A percentile compares a stretch with the other conserved stretches of the same genome.
phyloP scores from a whole-genome alignment of 2,888 invertebrate genomes.

The Coelinius sp. region DNA sequence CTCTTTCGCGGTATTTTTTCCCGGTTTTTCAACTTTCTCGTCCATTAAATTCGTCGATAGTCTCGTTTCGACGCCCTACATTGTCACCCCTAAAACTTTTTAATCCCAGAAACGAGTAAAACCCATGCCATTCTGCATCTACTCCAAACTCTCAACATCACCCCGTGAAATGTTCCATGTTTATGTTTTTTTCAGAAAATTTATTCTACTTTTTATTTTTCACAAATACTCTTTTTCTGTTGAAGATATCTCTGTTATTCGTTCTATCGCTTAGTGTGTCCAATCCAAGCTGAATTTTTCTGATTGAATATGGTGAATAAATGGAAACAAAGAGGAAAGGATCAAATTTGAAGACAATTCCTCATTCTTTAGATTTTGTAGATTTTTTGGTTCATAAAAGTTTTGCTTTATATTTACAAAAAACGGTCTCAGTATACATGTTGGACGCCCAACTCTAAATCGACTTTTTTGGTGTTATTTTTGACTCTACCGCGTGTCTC shows the following conservation, averaged over 20 bases:
- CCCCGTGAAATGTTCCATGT: not conserved
- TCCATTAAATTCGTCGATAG: conserved; percentile 17
- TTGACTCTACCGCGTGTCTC: too few species aligned
- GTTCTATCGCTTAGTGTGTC: not conserved
- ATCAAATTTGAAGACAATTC: not conserved
- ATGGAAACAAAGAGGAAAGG: not conserved
- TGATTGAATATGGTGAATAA: not conserved
- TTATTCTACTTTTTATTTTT: not conserved
- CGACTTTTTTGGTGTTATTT: too few species aligned
- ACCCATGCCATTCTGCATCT: conserved; percentile 6
- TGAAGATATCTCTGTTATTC: not conserved
- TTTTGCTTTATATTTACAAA: not conserved
- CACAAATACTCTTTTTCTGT: not conserved
- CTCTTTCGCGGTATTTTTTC: conserved; percentile 11
- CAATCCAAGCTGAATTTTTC: not conserved
- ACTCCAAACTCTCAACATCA: not conserved
- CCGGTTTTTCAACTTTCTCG: conserved; percentile 19
- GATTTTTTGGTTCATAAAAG: not conserved
- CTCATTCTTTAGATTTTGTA: not conserved
- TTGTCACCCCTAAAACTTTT: conserved; percentile 28
- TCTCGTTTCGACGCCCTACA: not conserved
- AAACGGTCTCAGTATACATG: too few species aligned
- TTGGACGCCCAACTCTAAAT: too few species aligned
- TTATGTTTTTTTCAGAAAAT: not conserved
- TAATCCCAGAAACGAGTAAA: conserved; percentile 19